Conservation (phyloP, 2,113 vertebrate genomes). For the Tragulus kanchil region DNA sequence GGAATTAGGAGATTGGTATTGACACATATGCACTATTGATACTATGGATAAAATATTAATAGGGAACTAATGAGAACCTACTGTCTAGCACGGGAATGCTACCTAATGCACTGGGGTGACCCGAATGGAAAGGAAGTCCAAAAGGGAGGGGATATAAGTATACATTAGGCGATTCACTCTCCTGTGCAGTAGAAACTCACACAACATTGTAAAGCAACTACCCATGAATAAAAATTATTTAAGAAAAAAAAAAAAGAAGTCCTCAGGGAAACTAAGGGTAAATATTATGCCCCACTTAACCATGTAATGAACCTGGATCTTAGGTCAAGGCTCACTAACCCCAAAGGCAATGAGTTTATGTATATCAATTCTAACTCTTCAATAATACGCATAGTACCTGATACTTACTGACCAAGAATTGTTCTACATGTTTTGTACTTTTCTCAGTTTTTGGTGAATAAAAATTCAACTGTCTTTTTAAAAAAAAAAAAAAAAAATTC, state of each 20-base stretch:
- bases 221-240: background rate
- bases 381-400: background rate
- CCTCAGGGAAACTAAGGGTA: background rate
- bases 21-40: background rate
- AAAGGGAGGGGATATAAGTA: background rate
- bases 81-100: background rate
- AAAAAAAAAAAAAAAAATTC: background rate
- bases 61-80: background rate
- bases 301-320: background rate
- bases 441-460: slow-evolving; percentile 26
- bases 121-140: background rate
- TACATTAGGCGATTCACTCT: background rate
- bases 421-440: background rate
- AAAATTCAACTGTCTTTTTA: background rate
- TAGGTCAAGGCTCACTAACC: background rate
- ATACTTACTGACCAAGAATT: background rate
- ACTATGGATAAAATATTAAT: background rate
- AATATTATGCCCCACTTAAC: background rate
- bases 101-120: background rate
- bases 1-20: background rate
- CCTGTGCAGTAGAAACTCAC: background rate
- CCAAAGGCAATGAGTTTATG: background rate
- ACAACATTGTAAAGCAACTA: background rate
- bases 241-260: background rate
- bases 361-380: background rate